These are phyloP conservation scores for Ornithoptera alexandrae DNA, from an alignment of 2,888 invertebrate genomes.

Conservation along the genomic window DNA sequence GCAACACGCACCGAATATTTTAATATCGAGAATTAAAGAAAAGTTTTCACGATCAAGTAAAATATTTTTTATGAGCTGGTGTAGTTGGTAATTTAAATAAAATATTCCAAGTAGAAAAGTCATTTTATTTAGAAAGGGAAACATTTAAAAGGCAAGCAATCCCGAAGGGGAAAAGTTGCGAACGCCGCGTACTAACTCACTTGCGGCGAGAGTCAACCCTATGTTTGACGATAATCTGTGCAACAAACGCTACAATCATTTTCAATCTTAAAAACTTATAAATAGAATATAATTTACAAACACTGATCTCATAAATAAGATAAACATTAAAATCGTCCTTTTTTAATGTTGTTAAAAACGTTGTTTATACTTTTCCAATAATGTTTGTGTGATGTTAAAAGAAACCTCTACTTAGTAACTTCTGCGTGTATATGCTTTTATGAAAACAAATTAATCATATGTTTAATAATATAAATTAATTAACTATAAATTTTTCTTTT, in stretches of 20 bases:
- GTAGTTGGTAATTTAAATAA: too few species aligned
- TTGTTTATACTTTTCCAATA: background rate
- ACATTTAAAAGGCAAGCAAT: slow-evolving; percentile 26
- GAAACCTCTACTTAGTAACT: too few species aligned
- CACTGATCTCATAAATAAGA: background rate
- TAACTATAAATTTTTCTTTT: too few species aligned
- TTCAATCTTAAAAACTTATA: background rate
- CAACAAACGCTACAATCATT: background rate
- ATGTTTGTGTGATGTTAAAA: background rate
- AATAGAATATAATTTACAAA: background rate
- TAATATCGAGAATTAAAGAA: too few species aligned
- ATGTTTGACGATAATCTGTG: background rate
- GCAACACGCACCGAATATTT: too few species aligned
- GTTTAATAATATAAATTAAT: too few species aligned
- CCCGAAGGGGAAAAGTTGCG: slow-evolving; percentile 28
- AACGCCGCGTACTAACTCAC: slow-evolving; percentile 28
- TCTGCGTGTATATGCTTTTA: too few species aligned
- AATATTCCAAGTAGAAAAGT: background rate
- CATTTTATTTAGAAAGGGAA: slow-evolving; percentile 18
- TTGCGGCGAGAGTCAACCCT: slow-evolving; percentile 30
- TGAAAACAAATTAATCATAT: too few species aligned
- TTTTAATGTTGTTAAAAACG: background rate
- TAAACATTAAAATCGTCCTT: background rate
- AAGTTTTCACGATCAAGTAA: too few species aligned
- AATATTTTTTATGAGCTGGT: too few species aligned